Evolutionary conservation across 2,797 vertebrate species (phyloP).

Genomic region (Allenopithecus nigroviridis): DNA sequence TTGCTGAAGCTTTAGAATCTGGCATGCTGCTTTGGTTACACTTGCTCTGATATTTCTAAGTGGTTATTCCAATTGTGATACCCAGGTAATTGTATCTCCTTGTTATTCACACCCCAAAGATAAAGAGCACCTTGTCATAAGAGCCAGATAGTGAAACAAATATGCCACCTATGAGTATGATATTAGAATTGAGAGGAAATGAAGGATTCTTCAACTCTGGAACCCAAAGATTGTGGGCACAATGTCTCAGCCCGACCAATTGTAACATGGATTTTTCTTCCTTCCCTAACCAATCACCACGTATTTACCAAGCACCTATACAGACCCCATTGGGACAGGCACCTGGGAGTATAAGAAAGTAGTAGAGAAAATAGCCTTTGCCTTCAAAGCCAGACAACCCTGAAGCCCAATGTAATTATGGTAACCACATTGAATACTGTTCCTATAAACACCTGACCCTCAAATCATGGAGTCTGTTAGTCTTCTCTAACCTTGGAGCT

Average conservation of each 20-base stretch:
- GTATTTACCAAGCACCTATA: neutral
- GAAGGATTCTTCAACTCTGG: neutral
- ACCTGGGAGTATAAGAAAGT: neutral
- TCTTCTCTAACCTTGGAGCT: neutral
- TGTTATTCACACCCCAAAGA: neutral
- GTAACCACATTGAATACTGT: neutral
- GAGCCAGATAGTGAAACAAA: neutral
- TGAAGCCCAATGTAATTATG: neutral
- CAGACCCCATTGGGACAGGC: neutral
- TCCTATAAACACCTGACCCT: neutral
- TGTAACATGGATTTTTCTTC: neutral
- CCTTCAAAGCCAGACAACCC: neutral
- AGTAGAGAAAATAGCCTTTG: neutral
- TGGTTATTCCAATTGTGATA: neutral
- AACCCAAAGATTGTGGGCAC: neutral
- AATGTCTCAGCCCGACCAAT: neutral
- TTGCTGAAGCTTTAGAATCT: neutral
- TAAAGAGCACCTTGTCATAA: neutral
- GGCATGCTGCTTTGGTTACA: neutral
- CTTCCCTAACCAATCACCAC: neutral
- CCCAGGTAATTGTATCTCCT: neutral
- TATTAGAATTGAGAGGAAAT: neutral
- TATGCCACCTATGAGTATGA: neutral
- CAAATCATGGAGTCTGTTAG: neutral
- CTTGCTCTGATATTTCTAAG: neutral